Percentiles rank a stretch among this genome's conserved stretches.
These are phyloP conservation scores for Austrofundulus limnaeus DNA, from an alignment of 2,113 vertebrate species.

Conservation along the genomic window DNA sequence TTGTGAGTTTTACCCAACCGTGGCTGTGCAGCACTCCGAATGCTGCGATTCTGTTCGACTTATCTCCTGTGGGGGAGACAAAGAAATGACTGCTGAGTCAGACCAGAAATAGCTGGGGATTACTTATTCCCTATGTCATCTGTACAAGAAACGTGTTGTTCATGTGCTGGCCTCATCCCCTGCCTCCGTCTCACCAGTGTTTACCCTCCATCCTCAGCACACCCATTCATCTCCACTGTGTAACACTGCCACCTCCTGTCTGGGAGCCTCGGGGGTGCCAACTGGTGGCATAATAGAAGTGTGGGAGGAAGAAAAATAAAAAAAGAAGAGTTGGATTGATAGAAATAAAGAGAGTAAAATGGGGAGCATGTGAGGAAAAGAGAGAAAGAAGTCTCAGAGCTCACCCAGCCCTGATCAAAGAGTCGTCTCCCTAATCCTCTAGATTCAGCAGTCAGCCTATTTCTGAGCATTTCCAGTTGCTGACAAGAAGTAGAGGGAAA, in stretches of 20 bases:
- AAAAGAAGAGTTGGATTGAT: constrained; percentile 36
- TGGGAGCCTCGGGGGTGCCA: constrained; percentile 62
- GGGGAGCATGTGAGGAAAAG: constrained; percentile 27
- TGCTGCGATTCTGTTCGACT: constrained; percentile 68
- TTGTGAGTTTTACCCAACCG: constrained; percentile 60
- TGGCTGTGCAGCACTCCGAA: constrained; percentile 59
- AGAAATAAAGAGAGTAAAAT: constrained; percentile 27
- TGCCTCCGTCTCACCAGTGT: constrained; percentile 45
- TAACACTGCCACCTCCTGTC: constrained; percentile 77
- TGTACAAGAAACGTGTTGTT: constrained; percentile 61
- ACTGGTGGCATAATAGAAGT: constrained; percentile 18
- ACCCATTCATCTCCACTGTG: constrained; percentile 63
- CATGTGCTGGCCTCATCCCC: constrained; percentile 57
- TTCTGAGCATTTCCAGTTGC: constrained; percentile 73
- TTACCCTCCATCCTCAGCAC: constrained; percentile 46
- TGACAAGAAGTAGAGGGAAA: constrained; percentile 63
- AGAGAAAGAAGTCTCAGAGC: constrained; percentile 58
- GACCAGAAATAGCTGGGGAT: constrained; percentile 60
- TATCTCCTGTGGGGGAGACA: constrained; percentile 62
- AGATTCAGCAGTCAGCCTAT: constrained; percentile 77
- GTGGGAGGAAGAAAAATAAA: constrained; percentile 29
- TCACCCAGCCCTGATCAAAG: constrained; percentile 78
- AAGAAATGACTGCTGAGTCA: constrained; percentile 72
- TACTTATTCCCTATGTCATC: constrained; percentile 67
- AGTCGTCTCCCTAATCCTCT: constrained; percentile 76